Conservation (phyloP, 2,888 invertebrate genomes). For the Diarsia brunnea region DNA sequence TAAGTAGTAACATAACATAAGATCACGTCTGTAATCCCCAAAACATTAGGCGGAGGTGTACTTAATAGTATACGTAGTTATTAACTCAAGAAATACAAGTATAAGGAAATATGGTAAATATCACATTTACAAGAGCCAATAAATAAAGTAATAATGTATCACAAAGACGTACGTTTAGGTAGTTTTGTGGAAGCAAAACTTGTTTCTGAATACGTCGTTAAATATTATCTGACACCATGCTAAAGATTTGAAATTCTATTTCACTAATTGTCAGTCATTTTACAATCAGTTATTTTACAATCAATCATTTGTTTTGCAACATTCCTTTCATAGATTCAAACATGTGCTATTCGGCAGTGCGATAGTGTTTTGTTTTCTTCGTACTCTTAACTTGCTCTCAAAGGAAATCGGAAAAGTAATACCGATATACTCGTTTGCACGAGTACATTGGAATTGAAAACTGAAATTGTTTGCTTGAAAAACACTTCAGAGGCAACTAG, state of each 20-base stretch:
- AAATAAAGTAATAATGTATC: background rate
- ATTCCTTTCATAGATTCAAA: no score
- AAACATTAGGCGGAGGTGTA: background rate
- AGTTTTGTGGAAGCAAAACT: background rate
- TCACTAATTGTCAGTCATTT: background rate
- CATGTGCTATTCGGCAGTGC: background rate
- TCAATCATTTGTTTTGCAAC: no score
- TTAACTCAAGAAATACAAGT: background rate
- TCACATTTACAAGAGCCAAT: background rate
- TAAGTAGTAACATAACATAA: background rate
- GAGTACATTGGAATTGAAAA: slow-evolving; percentile 22
- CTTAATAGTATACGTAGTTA: background rate
- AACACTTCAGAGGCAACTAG: slow-evolving; percentile 41
- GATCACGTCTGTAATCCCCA: background rate
- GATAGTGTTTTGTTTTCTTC: background rate
- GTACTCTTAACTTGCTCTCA: background rate
- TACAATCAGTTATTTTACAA: no score
- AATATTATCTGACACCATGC: background rate
- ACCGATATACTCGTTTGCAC: background rate
- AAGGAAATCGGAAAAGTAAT: no score
- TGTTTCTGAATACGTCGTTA: background rate
- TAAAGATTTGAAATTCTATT: background rate
- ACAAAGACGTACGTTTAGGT: background rate
- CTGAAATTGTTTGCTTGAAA: slow-evolving; percentile 36
- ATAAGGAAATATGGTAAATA: background rate